Base-by-base conservation (phyloP, 2,113 vertebrate genomes). In the Trinectes maculatus region DNA sequence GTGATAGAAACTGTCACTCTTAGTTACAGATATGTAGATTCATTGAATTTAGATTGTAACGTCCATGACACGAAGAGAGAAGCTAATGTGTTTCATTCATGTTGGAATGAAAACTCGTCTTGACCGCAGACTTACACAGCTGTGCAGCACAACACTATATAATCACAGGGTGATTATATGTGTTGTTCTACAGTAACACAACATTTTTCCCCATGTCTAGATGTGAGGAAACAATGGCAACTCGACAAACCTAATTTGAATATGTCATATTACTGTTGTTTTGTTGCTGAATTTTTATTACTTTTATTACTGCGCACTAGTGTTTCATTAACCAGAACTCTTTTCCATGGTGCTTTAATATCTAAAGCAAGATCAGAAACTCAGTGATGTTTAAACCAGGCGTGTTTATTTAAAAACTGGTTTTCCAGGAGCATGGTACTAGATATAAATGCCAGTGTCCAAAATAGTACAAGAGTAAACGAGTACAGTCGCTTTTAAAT, bases 131-230 rank as follows among this genome's bases (percentile, higher is more conserved):
- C 47, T 78, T 73, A 49, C 71, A 81, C 51, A 72, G 65, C 80
- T 55, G 57, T 68, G 71, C 79, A 68, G 40, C 74, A 37, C 66
- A 43, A 46, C 47, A 68, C 82, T 79, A 67, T 80, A 81, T 87
- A 86, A 87, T 87, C 80, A 84, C 78, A 79, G 78, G 71, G 71
- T 83, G 83, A 86, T 89, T 77, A 82, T 79, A 80, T 22, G 68
- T 80, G 74, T 25, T 31, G 59, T 64, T 40, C 60, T 69, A 66
- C 74, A 69, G 51, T 25, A 57, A 80, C 77, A 72, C 62, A 61
- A 71, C 73, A 64, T 68, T 40, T 84, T 84, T 90, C 74, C 67
- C 77, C 77, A 63, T 78, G 72, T 76, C 77, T 56, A 61, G 43
- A 61, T 72, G 80, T 71, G 64, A 64, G 67, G 65, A 70, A 74